phyloP scores from a whole-genome alignment of 2,797 vertebrate genomes.

The Phrynocephalus forsythii region DNA sequence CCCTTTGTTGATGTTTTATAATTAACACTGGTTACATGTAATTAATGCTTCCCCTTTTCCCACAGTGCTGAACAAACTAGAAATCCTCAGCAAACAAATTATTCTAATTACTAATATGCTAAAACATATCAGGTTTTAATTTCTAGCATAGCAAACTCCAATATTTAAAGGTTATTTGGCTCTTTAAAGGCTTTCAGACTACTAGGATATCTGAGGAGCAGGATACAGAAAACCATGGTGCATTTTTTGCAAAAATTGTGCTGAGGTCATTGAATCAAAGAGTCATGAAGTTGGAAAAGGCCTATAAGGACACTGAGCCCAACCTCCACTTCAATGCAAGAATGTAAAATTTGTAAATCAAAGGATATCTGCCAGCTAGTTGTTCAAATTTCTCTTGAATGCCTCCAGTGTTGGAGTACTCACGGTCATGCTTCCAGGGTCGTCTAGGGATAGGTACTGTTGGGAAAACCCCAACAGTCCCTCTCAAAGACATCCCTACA shows the following conservation, averaged over 20 bases:
- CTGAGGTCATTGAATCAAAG: too few relatives aligned
- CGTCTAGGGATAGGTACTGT: too few relatives aligned
- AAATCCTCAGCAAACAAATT: slow-evolving; percentile 43
- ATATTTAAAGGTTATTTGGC: slow-evolving; percentile 46
- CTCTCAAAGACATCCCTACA: too few relatives aligned
- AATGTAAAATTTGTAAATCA: too few relatives aligned
- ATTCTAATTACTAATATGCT: slow-evolving; percentile 44
- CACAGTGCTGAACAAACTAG: not conserved
- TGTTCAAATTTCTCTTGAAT: too few relatives aligned
- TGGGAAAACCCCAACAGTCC: too few relatives aligned
- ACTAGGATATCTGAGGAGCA: not conserved
- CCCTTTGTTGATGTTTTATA: not conserved
- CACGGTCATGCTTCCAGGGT: too few relatives aligned
- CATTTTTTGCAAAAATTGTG: not conserved
- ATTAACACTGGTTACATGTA: not conserved
- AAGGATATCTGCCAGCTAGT: too few relatives aligned
- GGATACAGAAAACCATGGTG: not conserved
- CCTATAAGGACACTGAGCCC: too few relatives aligned
- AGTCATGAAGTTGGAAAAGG: too few relatives aligned
- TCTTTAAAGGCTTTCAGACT: slow-evolving; percentile 32
- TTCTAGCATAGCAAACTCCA: slow-evolving; percentile 12
- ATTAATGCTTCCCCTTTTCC: slow-evolving; percentile 30
- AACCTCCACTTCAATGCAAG: too few relatives aligned
- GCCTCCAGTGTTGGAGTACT: too few relatives aligned
- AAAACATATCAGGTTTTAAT: slow-evolving; percentile 54